These are phyloP conservation scores for Drosophila ustulata DNA, from an alignment of 2,888 invertebrate species.

Conservation along the genomic window DNA sequence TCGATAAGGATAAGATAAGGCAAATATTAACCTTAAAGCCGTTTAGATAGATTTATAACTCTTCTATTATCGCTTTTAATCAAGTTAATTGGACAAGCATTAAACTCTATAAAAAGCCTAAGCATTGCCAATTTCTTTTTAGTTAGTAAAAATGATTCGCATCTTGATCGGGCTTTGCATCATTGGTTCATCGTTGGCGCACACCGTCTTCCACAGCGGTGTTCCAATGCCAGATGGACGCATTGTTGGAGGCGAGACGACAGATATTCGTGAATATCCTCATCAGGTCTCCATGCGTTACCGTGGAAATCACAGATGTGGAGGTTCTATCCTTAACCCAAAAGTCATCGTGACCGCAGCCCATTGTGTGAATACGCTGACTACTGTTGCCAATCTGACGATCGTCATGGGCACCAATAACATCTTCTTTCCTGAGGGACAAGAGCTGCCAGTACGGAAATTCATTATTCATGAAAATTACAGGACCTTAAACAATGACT, in stretches of 20 bases:
- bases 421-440: constrained; percentile 34
- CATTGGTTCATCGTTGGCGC: constrained; percentile 42
- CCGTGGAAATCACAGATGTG: constrained; percentile 74
- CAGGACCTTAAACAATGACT: constrained; percentile 85
- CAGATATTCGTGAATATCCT: constrained; percentile 66
- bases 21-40: constrained; percentile 9
- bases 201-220: constrained; percentile 30
- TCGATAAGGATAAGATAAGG: constrained; percentile 43
- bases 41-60: constrained; percentile 34
- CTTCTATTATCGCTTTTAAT: constrained; percentile 27
- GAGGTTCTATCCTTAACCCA: constrained; percentile 66
- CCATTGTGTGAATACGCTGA: constrained; percentile 70
- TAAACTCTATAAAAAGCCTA: constrained; percentile 37
- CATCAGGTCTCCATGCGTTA: constrained; percentile 80
- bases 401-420: constrained; percentile 70
- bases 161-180: constrained; percentile 53
- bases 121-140: constrained; percentile 2
- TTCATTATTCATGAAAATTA: constrained; percentile 87
- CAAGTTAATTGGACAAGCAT: constrained; percentile 16
- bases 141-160: constrained; percentile 66
- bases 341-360: constrained; percentile 74
- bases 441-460: constrained; percentile 85
- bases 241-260: constrained; percentile 70
- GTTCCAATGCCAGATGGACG: constrained; percentile 75
- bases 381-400: constrained; percentile 45